phyloP scores from a whole-genome alignment of 1,140 invertebrate species.

The Drosophila sp. region DNA sequence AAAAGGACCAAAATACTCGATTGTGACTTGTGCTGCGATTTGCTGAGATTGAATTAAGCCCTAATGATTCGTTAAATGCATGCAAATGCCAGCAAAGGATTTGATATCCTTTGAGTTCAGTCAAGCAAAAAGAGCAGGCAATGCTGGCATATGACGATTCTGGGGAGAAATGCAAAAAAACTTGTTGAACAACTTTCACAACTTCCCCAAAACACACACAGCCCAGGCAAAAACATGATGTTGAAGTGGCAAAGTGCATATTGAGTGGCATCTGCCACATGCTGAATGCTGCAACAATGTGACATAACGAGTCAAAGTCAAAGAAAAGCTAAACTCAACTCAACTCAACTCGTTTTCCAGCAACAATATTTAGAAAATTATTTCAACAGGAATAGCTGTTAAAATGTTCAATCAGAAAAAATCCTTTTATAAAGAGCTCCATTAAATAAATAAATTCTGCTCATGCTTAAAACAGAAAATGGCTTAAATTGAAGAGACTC shows the following conservation, averaged over 20 bases:
- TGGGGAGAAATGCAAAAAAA: constrained; percentile 61
- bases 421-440: no score
- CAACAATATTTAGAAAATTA: not conserved
- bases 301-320: not conserved
- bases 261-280: constrained; percentile 14
- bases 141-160: not conserved
- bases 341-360: not conserved
- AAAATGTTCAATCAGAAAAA: not conserved
- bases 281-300: constrained; percentile 17
- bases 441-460: no score
- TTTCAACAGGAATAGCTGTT: not conserved
- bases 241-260: constrained; percentile 38
- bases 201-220: constrained; percentile 17
- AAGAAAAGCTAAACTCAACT: not conserved
- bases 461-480: not conserved
- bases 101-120: constrained; percentile 4
- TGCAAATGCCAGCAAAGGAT: not conserved
- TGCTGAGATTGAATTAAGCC: constrained; percentile 56
- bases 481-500: no score
- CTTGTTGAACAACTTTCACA: constrained; percentile 70
- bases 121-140: not conserved
- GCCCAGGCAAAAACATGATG: constrained; percentile 9
- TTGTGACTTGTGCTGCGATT: constrained; percentile 34
- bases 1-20: constrained; percentile 15
- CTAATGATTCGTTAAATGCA: constrained; percentile 75